Percentiles rank a stretch among this genome's conserved stretches.
Conservation (phyloP, 2,113 vertebrate species). For the Pluvianellus socialis region DNA sequence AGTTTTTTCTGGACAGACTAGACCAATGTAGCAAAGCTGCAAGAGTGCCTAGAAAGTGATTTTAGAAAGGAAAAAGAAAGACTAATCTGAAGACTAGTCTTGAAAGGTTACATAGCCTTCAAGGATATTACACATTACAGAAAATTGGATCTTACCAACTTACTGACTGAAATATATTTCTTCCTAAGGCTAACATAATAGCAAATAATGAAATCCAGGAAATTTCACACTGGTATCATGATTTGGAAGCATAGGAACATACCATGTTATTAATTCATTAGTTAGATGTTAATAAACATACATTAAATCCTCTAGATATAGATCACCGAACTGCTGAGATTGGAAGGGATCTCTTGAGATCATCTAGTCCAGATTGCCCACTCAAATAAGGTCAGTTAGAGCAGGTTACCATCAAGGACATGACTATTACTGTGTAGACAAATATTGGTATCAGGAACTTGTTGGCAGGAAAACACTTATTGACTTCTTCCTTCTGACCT, state of each 20-base stretch:
- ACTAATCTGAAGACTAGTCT: not conserved
- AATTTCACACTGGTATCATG: not conserved
- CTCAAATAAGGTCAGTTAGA: not conserved
- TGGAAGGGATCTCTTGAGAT: not conserved
- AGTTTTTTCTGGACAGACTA: not conserved
- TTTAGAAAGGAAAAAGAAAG: not conserved
- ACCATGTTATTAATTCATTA: not conserved
- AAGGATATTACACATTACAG: not conserved
- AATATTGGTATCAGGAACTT: not conserved
- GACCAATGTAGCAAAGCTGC: not conserved
- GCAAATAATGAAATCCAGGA: not conserved
- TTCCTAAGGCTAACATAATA: not conserved
- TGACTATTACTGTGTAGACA: rapidly evolving
- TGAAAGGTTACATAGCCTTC: not conserved
- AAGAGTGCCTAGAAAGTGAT: not conserved
- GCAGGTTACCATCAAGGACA: not conserved
- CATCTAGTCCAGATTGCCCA: not conserved
- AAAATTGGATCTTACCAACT: not conserved
- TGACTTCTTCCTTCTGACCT: not conserved
- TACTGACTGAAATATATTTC: not conserved
- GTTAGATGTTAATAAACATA: not conserved
- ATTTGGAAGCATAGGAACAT: not conserved
- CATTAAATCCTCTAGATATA: not conserved
- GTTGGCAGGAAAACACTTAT: rapidly evolving
- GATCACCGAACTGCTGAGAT: rapidly evolving